Base-by-base conservation (phyloP, 1,140 invertebrate species). In the Drosophila ogumai region DNA sequence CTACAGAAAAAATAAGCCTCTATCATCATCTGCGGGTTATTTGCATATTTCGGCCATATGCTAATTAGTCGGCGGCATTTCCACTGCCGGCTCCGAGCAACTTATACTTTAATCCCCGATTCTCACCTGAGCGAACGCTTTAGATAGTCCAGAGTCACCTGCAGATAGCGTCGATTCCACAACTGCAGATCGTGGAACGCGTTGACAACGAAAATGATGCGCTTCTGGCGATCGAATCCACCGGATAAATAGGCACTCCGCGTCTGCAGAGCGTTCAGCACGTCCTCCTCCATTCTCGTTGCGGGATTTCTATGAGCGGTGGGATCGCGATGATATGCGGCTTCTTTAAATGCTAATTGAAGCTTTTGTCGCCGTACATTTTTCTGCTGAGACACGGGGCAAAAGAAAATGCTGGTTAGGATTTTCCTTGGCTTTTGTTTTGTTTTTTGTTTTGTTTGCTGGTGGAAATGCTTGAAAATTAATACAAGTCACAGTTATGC, bases 201-300 rank as follows among this genome's bases (percentile, higher is more conserved):
- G 65, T 94, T 94, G 15, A 96, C 94, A 65, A 96, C 92, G 59
- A 96, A 92, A 72, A 96, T 92, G 46, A 95, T 94, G 44, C 94
- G 93, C 41, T 94, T 94, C 67, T 95, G 94, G 41, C 94, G 94
- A 92, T 96, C 95, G 67, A 94, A 93, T 61, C 95, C 94, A 56
- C 95, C 95, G 49, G 95, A 95, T 63, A 96, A 90, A 81, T 94
- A 94, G 60, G 93, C 94, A 72, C 95, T 76, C 74, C 94, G 93
- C 60, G 93, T 93, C 86, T 94, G 93, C 78, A 94, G 84, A 56
- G 92, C 93, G 74, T 93, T 93, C 79, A 94, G 92, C 64, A 94
- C 93, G 58, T 94, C 92, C 63, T 91, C 90, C 61, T 94, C 93
- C 92, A 93, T 93, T 25, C 46, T 28, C 7, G 44, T 13, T 7